Conservation (phyloP, 2,113 vertebrate genomes). For the Indri indri region DNA sequence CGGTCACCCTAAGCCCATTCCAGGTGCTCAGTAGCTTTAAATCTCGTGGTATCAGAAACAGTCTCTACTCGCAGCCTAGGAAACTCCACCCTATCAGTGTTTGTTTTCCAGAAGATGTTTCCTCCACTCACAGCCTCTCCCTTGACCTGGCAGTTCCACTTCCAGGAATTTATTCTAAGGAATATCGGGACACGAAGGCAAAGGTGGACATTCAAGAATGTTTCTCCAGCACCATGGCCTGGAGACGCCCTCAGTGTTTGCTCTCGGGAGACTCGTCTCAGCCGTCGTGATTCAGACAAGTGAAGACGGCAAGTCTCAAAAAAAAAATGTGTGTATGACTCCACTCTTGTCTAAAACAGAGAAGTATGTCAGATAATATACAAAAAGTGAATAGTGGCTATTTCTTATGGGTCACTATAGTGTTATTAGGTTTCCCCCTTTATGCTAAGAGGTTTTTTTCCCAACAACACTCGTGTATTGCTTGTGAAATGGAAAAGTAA, state of each 20-base stretch:
- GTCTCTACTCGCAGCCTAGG: too few relatives aligned
- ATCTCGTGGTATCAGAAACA: not conserved
- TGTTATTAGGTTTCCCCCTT: not conserved
- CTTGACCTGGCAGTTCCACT: not conserved
- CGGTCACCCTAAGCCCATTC: not conserved
- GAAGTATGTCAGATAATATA: too few relatives aligned
- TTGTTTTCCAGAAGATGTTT: not conserved
- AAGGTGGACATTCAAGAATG: not conserved
- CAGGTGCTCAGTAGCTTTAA: not conserved
- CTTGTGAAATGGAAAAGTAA: not conserved
- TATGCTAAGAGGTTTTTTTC: too few relatives aligned
- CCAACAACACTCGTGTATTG: not conserved
- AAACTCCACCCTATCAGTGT: rapidly evolving
- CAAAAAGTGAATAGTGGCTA: not conserved
- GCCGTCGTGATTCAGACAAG: rapidly evolving
- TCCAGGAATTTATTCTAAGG: not conserved
- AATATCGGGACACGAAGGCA: not conserved
- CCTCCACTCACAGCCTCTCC: not conserved
- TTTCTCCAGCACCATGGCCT: not conserved
- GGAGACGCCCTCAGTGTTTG: too few relatives aligned
- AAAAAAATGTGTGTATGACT: not conserved
- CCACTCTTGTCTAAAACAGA: not conserved
- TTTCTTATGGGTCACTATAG: not conserved
- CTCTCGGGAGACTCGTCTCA: not conserved
- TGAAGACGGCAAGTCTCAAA: not conserved